Conservation (phyloP, 2,797 vertebrate species). For the Darevskia mixta region DNA sequence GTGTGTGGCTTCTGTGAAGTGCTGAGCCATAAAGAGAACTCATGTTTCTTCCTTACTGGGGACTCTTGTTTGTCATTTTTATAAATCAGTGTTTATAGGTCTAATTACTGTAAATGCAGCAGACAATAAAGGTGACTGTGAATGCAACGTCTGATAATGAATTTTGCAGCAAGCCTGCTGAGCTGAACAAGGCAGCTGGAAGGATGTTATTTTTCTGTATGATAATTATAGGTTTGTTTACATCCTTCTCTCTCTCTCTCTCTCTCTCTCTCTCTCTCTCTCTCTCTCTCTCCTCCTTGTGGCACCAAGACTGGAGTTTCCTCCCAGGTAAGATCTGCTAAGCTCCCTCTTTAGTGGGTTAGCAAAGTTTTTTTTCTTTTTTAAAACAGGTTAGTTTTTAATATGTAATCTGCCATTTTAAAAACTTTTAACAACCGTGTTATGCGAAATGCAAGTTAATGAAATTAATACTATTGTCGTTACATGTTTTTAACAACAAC, state of each 20-base stretch:
- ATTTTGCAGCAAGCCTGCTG: conserved; percentile 77
- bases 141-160: conserved; percentile 76
- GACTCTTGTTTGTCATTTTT: conserved; percentile 78
- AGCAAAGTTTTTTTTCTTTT: no score
- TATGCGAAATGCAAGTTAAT: no score
- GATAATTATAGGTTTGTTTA: not conserved
- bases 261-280: not conserved
- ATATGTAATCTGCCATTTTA: not conserved
- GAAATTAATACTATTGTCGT: no score
- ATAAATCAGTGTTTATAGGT: conserved; percentile 78
- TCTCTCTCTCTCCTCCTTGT: not conserved
- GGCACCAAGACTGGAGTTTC: no score
- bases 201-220: conserved; percentile 57
- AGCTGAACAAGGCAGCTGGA: conserved; percentile 73
- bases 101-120: conserved; percentile 80
- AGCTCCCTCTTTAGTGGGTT: no score
- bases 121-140: conserved; percentile 76
- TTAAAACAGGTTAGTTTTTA: not conserved
- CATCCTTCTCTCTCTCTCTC: not conserved
- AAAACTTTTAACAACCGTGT: not conserved
- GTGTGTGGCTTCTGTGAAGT: conserved; percentile 47
- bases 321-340: no score
- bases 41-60: conserved; percentile 70
- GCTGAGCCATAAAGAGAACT: conserved; percentile 60
- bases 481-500: no score